A percentile compares a stretch with the other conserved stretches of the same genome.
phyloP scores from a whole-genome alignment of 2,888 invertebrate genomes.

The Morpho achilles region DNA sequence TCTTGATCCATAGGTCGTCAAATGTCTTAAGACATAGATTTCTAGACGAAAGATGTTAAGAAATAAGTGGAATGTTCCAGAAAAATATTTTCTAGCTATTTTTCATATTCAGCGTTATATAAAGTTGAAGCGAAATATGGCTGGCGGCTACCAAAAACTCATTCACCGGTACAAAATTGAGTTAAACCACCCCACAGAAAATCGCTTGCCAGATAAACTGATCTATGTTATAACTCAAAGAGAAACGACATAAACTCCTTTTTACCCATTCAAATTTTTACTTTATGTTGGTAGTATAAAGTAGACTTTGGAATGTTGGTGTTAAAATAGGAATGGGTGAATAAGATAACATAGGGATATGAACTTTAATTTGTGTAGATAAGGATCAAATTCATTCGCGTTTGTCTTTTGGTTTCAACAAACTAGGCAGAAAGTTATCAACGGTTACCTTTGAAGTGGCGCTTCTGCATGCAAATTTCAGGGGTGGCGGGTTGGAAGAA shows the following conservation, averaged over 20 bases:
- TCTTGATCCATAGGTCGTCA: too few species aligned
- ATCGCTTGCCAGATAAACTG: constrained; percentile 61
- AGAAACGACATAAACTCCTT: constrained; percentile 18
- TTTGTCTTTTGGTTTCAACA: constrained; percentile 13
- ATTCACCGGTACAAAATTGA: constrained; percentile 74
- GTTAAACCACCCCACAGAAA: constrained; percentile 60
- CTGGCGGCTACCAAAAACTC: constrained; percentile 77
- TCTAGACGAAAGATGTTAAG: too few species aligned
- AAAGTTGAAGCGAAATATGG: constrained; percentile 45
- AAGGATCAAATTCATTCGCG: constrained; percentile 27
- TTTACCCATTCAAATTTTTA: constrained; percentile 11
- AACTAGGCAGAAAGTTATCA: constrained; percentile 53
- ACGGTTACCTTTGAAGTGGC: constrained; percentile 75
- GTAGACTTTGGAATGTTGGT: constrained; percentile 4
- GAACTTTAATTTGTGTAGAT: background rate
- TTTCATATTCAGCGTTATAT: constrained; percentile 9
- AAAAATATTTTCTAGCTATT: too few species aligned
- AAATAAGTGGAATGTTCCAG: too few species aligned
- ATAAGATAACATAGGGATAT: constrained; percentile 23
- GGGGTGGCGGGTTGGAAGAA: constrained; percentile 41
- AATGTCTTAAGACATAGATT: too few species aligned
- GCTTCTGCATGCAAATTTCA: constrained; percentile 77
- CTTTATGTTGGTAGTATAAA: background rate
- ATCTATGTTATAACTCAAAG: constrained; percentile 36
- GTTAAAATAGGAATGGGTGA: background rate